These are phyloP conservation scores for Halictus rubicundus DNA, from an alignment of 1,140 invertebrate genomes.

Conservation along the genomic window DNA sequence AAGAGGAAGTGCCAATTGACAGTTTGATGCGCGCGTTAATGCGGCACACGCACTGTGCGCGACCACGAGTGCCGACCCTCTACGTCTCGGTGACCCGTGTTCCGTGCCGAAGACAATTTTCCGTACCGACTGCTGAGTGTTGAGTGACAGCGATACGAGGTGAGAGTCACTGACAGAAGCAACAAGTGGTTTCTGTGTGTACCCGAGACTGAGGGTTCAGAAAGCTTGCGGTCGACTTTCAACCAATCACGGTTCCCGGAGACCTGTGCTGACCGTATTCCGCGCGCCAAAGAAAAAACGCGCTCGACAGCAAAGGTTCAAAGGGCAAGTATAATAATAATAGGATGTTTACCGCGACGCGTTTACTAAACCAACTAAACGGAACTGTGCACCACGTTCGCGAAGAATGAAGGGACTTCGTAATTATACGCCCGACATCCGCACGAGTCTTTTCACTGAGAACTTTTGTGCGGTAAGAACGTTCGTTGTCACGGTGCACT, in stretches of 20 bases:
- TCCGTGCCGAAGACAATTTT: neutral
- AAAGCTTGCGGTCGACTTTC: slow-evolving; percentile 27
- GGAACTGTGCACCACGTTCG: no score
- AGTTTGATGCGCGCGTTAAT: slow-evolving; percentile 20
- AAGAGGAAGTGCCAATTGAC: slow-evolving; percentile 37
- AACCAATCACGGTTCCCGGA: slow-evolving; percentile 12
- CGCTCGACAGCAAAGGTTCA: neutral
- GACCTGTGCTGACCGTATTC: neutral
- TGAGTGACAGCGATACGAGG: neutral
- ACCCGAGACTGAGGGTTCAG: slow-evolving; percentile 37
- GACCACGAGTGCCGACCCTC: neutral
- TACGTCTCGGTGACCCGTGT: neutral
- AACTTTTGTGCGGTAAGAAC: no score
- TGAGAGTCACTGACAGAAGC: slow-evolving; percentile 45
- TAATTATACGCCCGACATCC: no score
- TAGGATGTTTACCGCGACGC: neutral
- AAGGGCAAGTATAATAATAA: slow-evolving; percentile 35
- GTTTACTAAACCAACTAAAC: neutral
- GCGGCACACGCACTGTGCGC: neutral
- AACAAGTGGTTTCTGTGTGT: slow-evolving; percentile 51
- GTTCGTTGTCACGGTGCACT: no score
- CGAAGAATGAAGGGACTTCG: neutral
- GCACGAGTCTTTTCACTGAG: no score
- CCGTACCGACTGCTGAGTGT: neutral
- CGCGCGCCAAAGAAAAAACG: neutral